Conservation (phyloP, 2,113 vertebrate species). For the Salvator merianae region DNA sequence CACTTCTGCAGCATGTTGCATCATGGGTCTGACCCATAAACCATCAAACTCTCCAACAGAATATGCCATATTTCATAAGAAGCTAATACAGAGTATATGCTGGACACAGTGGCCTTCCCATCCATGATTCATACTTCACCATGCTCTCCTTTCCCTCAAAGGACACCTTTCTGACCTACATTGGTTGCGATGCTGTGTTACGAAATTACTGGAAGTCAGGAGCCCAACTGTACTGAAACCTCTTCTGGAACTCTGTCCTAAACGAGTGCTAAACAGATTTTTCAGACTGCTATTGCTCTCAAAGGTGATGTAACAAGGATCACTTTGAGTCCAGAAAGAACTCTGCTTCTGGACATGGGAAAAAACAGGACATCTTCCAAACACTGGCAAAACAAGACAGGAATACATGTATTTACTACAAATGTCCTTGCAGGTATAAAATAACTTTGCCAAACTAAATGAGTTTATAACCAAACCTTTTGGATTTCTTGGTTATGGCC, state of each 20-base stretch:
- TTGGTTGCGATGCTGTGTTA: background rate
- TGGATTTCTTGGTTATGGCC: slow-evolving; percentile 39
- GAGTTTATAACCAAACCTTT: slow-evolving; percentile 30
- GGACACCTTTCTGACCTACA: accelerated
- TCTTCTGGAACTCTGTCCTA: background rate
- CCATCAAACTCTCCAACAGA: background rate
- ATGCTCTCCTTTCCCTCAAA: slow-evolving; percentile 6
- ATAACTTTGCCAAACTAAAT: slow-evolving; percentile 41
- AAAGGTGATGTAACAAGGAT: accelerated
- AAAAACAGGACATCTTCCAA: background rate
- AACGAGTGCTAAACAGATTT: background rate
- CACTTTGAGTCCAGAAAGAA: accelerated
- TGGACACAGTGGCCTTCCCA: background rate
- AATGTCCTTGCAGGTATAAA: slow-evolving; percentile 47
- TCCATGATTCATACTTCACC: slow-evolving; percentile 27
- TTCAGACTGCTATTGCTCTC: background rate
- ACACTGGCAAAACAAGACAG: background rate
- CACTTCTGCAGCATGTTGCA: background rate
- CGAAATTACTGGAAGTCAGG: background rate
- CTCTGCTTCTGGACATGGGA: background rate
- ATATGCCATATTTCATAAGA: background rate
- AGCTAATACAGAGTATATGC: background rate
- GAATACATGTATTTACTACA: background rate
- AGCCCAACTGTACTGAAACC: background rate
- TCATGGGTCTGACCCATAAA: background rate